A percentile compares a stretch with the other conserved stretches of the same genome.
Evolutionary conservation across 2,113 vertebrate species (phyloP).

Genomic region (Nycticryphes semicollaris): DNA sequence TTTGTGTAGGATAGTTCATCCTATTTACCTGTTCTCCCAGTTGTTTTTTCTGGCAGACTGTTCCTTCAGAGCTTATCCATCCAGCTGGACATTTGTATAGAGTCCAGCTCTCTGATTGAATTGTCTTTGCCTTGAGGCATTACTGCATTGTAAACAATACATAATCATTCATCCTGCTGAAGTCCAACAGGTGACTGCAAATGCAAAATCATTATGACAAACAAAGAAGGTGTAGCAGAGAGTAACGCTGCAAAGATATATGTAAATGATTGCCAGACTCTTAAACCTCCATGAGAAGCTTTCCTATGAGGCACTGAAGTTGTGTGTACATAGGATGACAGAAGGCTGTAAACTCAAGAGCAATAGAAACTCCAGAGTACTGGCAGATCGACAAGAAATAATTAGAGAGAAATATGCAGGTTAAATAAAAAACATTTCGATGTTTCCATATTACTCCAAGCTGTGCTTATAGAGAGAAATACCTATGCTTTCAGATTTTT

Average conservation of each 20-base stretch:
- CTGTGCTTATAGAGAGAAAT: neutral
- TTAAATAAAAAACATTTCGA: neutral
- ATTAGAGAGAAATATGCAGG: constrained; percentile 13
- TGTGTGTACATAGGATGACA: neutral
- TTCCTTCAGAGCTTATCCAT: neutral
- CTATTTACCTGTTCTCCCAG: constrained; percentile 7
- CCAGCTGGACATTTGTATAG: neutral
- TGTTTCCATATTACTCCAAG: neutral
- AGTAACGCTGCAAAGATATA: neutral
- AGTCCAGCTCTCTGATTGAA: neutral
- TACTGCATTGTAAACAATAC: neutral
- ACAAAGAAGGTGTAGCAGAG: neutral
- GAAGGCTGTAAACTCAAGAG: neutral
- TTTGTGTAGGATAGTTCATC: neutral
- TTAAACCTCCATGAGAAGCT: neutral
- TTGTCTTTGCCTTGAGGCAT: neutral
- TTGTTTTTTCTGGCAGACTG: neutral
- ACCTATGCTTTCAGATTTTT: neutral
- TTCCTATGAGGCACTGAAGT: neutral
- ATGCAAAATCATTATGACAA: constrained; percentile 17
- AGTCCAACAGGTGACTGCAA: neutral
- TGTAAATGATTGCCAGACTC: neutral
- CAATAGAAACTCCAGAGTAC: neutral
- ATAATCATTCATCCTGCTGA: neutral
- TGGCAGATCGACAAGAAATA: constrained; percentile 18